These are phyloP conservation scores for Scleropages formosus DNA, from an alignment of 2,797 vertebrate species.

Conservation along the genomic window DNA sequence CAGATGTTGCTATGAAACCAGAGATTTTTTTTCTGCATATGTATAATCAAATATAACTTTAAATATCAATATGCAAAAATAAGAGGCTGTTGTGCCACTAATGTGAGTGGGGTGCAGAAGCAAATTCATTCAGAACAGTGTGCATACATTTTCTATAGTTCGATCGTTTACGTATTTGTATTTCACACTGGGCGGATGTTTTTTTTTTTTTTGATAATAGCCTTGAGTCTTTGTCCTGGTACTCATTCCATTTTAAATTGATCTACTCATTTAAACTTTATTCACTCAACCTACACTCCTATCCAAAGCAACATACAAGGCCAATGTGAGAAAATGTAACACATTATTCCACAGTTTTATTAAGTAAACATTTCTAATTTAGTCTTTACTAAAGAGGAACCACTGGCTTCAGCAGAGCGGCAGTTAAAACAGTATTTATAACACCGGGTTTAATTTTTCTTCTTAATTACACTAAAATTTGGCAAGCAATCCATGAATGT, in stretches of 20 bases:
- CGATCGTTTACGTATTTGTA: neutral
- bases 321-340: neutral
- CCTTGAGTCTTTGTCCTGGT: too few relatives aligned
- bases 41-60: neutral
- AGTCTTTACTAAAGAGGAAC: constrained; percentile 21
- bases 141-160: neutral
- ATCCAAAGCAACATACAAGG: neutral
- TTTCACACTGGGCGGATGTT: neutral
- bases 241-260: too few relatives aligned
- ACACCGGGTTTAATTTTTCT: neutral
- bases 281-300: too few relatives aligned
- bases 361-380: constrained; percentile 5
- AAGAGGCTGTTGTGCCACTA: neutral
- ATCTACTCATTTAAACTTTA: too few relatives aligned
- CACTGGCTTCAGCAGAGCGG: constrained; percentile 17
- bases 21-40: neutral
- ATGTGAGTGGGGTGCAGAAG: neutral
- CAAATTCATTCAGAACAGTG: neutral
- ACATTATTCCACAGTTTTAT: neutral
- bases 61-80: neutral
- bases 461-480: constrained; percentile 15
- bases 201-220: neutral
- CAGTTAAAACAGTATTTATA: constrained; percentile 7
- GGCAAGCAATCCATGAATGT: constrained; percentile 8
- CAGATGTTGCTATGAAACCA: neutral